Base-by-base conservation (phyloP, 2,113 vertebrate species). In the Muntiacus reevesi region DNA sequence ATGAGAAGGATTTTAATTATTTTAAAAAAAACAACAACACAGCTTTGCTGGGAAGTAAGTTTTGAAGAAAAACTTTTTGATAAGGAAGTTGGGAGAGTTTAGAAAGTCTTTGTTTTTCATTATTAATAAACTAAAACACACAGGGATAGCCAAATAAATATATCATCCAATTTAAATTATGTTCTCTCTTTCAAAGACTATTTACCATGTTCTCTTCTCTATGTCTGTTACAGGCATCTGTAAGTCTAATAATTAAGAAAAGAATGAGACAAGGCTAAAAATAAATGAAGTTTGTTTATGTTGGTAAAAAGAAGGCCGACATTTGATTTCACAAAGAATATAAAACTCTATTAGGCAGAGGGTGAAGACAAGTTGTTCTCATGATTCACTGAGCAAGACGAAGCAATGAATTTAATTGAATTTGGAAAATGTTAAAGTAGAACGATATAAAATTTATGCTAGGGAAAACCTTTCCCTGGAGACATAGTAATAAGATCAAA, bases 211-310 rank as follows among this genome's bases (percentile, higher is more conserved):
- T 87, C 15, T 25, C 93, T 59, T 76, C 82, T 71, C 1, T 36
- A 40, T 87, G 45, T 60, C 64, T 57, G 21, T 47, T 67, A 95
- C 40, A 90, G 74, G 62, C 4, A 1, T 87, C 71, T 79, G 47
- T 45, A 90, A 45, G 45, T 45, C 28, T 85, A 81, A 85, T 78
- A 87, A n/a, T 76, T 74, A 85, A 87, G 79, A 87, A 59, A 95
- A 64, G 78, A 95, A 91, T 7, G 17, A 93, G 62, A 64, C 92
- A 91, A 96, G 67, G 23, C 57, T 95, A 91, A 86, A 97, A 95
- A 59, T 82, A 88, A 97, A 74, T 13, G 17, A 71, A 67, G 50
- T 87, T 62, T 76, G 36, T 92, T 91, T 92, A 81, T 7, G 7
- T 30, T 64, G 50, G 40, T 82, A 27, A 87, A 88, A 89, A 87